These are phyloP conservation scores for Anas platyrhynchos DNA, from an alignment of 2,113 vertebrate genomes.

Conservation along the genomic window DNA sequence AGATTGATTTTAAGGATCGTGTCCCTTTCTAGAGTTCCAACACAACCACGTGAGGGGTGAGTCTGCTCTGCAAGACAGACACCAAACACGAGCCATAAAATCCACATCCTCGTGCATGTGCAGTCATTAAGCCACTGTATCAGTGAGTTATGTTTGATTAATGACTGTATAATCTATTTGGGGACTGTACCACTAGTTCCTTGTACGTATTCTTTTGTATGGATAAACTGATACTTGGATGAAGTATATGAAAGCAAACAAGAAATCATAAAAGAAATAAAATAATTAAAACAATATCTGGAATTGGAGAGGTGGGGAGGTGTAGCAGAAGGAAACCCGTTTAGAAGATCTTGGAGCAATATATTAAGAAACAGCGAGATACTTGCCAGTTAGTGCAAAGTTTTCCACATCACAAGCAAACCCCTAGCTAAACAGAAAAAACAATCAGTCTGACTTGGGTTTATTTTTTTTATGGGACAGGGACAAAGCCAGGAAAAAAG, in stretches of 20 bases:
- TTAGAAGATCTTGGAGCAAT: not conserved
- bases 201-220: fast-evolving
- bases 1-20: not conserved
- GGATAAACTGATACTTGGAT: not conserved
- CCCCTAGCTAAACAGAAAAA: not conserved
- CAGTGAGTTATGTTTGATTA: fast-evolving
- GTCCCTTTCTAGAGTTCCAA: not conserved
- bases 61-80: not conserved
- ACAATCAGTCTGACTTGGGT: not conserved
- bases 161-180: not conserved
- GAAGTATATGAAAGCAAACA: not conserved
- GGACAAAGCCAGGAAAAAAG: not conserved
- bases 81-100: not conserved
- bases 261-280: not conserved
- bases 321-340: not conserved
- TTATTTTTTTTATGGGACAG: not conserved
- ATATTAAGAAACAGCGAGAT: not conserved
- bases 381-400: not conserved
- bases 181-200: not conserved
- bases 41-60: not conserved
- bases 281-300: not conserved
- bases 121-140: not conserved
- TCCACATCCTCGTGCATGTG: fast-evolving
- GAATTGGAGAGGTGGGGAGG: not conserved
- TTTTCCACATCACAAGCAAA: not conserved